Evolutionary conservation across 1,140 invertebrate species (phyloP), one percentile per base, ranked within the genome.

Genomic region (Tetragonula clypearis): DNA sequence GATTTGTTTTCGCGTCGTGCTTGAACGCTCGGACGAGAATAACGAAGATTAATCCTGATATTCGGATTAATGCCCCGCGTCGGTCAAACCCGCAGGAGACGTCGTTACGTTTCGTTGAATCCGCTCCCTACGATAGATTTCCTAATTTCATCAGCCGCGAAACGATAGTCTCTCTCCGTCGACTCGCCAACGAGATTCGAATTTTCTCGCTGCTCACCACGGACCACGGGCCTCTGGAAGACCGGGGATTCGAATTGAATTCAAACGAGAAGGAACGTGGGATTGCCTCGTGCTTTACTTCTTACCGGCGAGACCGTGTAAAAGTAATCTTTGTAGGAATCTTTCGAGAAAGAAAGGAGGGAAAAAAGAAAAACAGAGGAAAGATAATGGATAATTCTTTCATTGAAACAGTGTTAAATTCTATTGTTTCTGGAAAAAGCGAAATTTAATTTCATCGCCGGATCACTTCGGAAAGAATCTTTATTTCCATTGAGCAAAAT

Each of bases 11-110:
- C 84, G 77, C 72, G 65, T 88, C 84, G 84, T 80, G 62, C 71
- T 84, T 88, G 77, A 30, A 84, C 60, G 84, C 79, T 72, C 49
- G 75, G 72, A 79, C 80, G 76, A 68, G 76, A 88, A 82, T 77
- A 89, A 88, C 87, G 84, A 89, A 83, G 88, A 89, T 89, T 89
- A 88, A 88, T 89, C 71, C 72, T n/a, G 66, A 85, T 72, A 65
- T 85, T 85, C 69, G 60, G 41, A 8, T 8, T 49, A 6, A 8
- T 0, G 9, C 30, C 66, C 41, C 6, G 41, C 19, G 19, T 1
- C 2, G 30, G 6, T 56, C n/a, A 15, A 30, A 26, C 23, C 23
- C 49, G 56, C 26, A n/a, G 26, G 23, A 75, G 23, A 65, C n/a
- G 53, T 76, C 75, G 55, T 88, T 79, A 58, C 75, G 69, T 79